Evolutionary conservation across 2,888 invertebrate genomes (phyloP), one percentile per base, ranked within the genome.

Genomic region (Brachyptera risi): DNA sequence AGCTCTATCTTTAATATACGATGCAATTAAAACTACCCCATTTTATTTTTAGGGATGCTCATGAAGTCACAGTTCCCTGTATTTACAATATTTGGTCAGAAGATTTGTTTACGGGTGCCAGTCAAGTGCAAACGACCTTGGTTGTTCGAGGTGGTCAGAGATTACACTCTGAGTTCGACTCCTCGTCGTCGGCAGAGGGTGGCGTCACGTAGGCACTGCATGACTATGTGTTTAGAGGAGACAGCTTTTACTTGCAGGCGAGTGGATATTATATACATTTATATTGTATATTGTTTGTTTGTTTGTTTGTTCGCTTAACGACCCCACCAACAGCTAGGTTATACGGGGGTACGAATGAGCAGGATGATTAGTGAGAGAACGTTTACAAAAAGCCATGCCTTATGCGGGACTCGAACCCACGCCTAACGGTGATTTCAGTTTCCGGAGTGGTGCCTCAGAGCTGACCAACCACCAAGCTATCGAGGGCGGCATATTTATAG

Each of bases 181-280:
- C 67, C 67, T 37, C 69, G 70, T 61, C 70, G 69, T 59, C 67
- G 68, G 24, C 65, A 68, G 27, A 51, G 56, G 19, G 70, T 69
- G 47, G 68, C 68, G 24, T 68, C 69, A 26, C 65, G 72, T 47
- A 60, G 66, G 15, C 70, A 71, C n/a, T 77, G 77, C 65, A 71
- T 73, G 69, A 72, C 73, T 56, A 66, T 72, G 15, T 77, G 77
- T 63, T 67, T 76, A 21, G 66, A 69, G 47, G 74, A 76, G 62
- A 66, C 67, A 13, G 71, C 71, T 15, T 77, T 76, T 68, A 68
- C 69, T 38, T 77, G 77, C 72, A 71, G 75, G 71, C n/a, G n/a
- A n/a, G n/a, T n/a, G 66, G 67, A 69, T 11, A 11, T 11, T 11
- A 35, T 11, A 26, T n/a, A n/a, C n/a, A n/a, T 31, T 31, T 11